Percentiles rank a stretch among this genome's conserved stretches.
Evolutionary conservation across 2,113 vertebrate species (phyloP).

Genomic region (Burhinus oedicnemus): DNA sequence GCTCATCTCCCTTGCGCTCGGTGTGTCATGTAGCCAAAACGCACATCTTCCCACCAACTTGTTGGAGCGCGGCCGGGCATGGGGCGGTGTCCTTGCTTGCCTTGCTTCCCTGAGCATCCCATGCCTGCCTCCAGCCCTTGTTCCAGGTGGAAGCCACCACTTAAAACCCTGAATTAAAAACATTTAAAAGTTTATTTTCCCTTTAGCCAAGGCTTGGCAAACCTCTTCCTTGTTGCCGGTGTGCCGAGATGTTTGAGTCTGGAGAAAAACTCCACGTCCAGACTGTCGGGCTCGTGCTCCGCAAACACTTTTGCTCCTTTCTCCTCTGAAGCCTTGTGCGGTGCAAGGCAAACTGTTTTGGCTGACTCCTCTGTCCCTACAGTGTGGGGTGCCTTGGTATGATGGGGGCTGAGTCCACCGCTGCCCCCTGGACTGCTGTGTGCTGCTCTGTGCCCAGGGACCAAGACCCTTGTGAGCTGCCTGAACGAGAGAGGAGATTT

Average conservation of each 20-base stretch:
- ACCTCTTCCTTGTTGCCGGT: neutral
- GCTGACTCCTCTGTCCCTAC: neutral
- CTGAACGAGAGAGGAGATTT: neutral
- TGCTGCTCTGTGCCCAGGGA: rapidly evolving
- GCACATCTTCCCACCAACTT: neutral
- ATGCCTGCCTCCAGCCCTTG: neutral
- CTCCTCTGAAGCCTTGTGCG: neutral
- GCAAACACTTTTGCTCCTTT: neutral
- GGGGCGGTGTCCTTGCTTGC: neutral
- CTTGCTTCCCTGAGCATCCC: neutral
- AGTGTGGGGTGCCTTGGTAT: neutral
- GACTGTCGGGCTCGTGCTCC: rapidly evolving
- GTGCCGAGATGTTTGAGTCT: neutral
- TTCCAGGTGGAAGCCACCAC: neutral
- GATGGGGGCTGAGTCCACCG: neutral
- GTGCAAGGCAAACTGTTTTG: neutral
- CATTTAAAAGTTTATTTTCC: neutral
- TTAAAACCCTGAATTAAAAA: constrained; percentile 1
- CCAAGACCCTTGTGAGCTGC: neutral
- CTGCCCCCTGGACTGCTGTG: neutral
- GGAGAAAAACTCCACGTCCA: neutral
- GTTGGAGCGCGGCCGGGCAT: rapidly evolving
- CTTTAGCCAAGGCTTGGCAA: constrained; percentile 11
- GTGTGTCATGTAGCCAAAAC: neutral
- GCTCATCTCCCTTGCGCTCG: rapidly evolving